phyloP scores from a whole-genome alignment of 2,888 invertebrate species.

The Marasmarcha lunaedactyla region DNA sequence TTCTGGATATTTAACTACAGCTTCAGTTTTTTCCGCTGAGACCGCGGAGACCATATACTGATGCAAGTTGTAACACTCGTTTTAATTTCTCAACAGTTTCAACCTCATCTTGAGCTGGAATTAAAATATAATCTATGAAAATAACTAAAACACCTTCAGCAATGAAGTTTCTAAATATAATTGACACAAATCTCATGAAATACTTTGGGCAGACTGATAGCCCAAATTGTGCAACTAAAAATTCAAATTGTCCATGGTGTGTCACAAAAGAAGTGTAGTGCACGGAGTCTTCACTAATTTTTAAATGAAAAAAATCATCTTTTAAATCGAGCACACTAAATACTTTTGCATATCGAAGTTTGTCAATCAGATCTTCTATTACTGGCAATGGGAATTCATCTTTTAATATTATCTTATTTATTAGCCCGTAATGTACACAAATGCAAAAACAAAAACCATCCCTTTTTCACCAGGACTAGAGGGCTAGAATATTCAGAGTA shows the following conservation, averaged over 20 bases:
- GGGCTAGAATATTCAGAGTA: slow-evolving; percentile 15
- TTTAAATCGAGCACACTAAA: slow-evolving; percentile 8
- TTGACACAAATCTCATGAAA: slow-evolving; percentile 15
- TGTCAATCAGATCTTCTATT: slow-evolving; percentile 9
- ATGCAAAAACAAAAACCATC: slow-evolving; percentile 10
- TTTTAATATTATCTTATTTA: slow-evolving; percentile 15
- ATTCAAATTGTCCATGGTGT: slow-evolving; percentile 10
- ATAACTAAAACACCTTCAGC: slow-evolving; percentile 10
- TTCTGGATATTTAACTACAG: slow-evolving; percentile 14
- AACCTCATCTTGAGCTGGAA: slow-evolving; percentile 12
- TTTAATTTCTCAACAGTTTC: slow-evolving; percentile 9
- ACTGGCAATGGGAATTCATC: slow-evolving; percentile 13
- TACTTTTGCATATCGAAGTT: slow-evolving; percentile 2
- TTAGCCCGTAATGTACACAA: slow-evolving; percentile 12
- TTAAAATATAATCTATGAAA: slow-evolving; percentile 19
- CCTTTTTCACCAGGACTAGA: slow-evolving; percentile 11
- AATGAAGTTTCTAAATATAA: slow-evolving; percentile 16
- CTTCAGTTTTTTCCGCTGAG: slow-evolving; percentile 13
- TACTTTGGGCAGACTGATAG: slow-evolving; percentile 13
- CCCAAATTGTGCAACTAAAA: slow-evolving; percentile 16
- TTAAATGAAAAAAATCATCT: slow-evolving; percentile 8
- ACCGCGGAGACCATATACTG: slow-evolving; percentile 16
- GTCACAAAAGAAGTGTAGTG: slow-evolving; percentile 12
- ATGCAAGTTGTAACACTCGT: slow-evolving; percentile 11
- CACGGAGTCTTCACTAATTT: slow-evolving; percentile 6